Evolutionary conservation across 2,888 invertebrate species (phyloP).

Genomic region (Andrena minutula): DNA sequence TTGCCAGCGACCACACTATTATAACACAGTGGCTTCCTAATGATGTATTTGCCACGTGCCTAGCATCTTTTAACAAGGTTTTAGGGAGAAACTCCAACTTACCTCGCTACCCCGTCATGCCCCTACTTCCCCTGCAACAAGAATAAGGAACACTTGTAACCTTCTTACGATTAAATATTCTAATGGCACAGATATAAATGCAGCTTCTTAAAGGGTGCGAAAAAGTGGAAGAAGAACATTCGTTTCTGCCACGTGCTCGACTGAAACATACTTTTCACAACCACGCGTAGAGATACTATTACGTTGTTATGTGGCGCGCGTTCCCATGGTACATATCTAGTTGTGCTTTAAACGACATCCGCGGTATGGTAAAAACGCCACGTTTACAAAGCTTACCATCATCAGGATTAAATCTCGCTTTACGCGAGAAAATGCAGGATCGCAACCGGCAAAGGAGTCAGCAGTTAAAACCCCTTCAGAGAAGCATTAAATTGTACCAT

Average conservation of each 20-base stretch:
- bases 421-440: not conserved
- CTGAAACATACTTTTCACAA: not conserved
- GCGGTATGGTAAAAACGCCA: not conserved
- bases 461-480: not conserved
- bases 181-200: too few species aligned
- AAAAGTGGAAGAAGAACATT: too few species aligned
- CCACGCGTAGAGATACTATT: not conserved
- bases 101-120: too few species aligned
- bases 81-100: too few species aligned
- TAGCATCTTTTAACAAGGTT: too few species aligned
- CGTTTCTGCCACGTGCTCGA: not conserved
- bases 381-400: not conserved
- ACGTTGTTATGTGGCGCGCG: not conserved
- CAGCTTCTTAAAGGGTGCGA: too few species aligned
- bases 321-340: not conserved
- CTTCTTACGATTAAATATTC: too few species aligned
- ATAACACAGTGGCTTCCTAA: too few species aligned
- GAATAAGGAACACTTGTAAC: too few species aligned
- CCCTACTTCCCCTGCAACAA: too few species aligned
- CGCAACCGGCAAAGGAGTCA: not conserved
- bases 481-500: not conserved
- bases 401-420: conserved; percentile 5
- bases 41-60: too few species aligned
- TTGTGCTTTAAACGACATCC: not conserved
- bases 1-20: too few species aligned